Conservation (phyloP, 2,888 invertebrate species). For the Yponomeuta malinellus region DNA sequence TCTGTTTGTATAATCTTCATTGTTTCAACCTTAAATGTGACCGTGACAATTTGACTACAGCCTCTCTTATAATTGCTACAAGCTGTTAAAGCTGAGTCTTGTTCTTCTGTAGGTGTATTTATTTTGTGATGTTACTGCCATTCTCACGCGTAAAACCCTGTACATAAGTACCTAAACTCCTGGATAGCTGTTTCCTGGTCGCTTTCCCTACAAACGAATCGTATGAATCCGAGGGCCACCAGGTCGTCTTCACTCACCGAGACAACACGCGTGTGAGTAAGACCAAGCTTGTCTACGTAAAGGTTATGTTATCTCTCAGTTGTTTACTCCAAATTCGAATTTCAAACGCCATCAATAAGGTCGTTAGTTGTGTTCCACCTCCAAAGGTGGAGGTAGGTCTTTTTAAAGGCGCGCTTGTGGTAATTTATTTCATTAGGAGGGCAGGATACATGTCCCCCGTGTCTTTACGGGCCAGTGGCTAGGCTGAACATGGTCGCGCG, state of each 20-base stretch:
- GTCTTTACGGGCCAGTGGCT: constrained; percentile 65
- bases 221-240: background rate
- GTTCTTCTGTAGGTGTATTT: background rate
- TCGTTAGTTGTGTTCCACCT: background rate
- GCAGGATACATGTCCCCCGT: constrained; percentile 72
- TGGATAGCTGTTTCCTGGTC: background rate
- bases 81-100: no score
- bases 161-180: background rate
- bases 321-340: background rate
- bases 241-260: background rate
- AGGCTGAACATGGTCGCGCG: constrained; percentile 44
- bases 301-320: constrained; percentile 10
- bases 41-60: no score
- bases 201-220: background rate
- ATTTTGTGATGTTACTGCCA: background rate
- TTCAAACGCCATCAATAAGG: constrained; percentile 1
- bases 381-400: constrained; percentile 16
- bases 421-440: constrained; percentile 74
- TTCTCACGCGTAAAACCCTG: background rate
- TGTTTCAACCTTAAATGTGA: no score
- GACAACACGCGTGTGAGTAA: background rate
- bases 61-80: no score
- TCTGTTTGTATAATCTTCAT: no score
- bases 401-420: constrained; percentile 28
- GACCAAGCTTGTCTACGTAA: background rate